A percentile compares a stretch with the other conserved stretches of the same genome.
Conservation (phyloP, 2,797 vertebrate species). For the Halcyon smyrnensis region DNA sequence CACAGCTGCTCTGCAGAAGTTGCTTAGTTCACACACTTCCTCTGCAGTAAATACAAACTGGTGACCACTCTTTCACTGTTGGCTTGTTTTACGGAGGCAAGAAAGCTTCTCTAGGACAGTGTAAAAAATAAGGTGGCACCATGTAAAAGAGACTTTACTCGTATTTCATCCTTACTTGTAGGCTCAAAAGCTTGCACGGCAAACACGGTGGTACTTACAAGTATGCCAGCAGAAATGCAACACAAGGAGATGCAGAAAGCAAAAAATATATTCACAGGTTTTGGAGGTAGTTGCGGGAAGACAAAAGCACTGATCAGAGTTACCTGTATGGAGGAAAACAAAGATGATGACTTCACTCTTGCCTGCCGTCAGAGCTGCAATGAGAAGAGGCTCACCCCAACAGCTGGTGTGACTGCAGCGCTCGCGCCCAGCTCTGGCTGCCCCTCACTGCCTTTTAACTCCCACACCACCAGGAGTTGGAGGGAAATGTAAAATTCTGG, state of each 20-base stretch:
- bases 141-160: background rate
- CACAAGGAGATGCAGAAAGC: constrained; percentile 93
- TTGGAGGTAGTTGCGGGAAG: constrained; percentile 92
- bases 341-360: background rate
- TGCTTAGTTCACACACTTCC: background rate
- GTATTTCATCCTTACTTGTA: background rate
- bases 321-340: constrained; percentile 82
- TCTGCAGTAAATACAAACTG: background rate
- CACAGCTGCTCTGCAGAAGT: background rate
- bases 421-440: rapidly evolving
- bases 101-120: background rate
- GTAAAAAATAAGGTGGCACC: background rate
- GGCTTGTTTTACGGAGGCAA: background rate
- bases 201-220: constrained; percentile 83
- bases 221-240: constrained; percentile 89
- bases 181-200: background rate
- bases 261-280: constrained; percentile 95
- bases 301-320: constrained; percentile 95
- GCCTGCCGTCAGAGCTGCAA: background rate
- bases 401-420: rapidly evolving
- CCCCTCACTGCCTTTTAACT: background rate
- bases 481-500: background rate
- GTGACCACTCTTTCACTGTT: background rate
- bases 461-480: background rate
- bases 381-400: background rate